Percentiles rank a stretch among this genome's conserved stretches.
These are phyloP conservation scores for Halichoeres trimaculatus DNA, from an alignment of 2,113 vertebrate genomes.

Conservation along the genomic window DNA sequence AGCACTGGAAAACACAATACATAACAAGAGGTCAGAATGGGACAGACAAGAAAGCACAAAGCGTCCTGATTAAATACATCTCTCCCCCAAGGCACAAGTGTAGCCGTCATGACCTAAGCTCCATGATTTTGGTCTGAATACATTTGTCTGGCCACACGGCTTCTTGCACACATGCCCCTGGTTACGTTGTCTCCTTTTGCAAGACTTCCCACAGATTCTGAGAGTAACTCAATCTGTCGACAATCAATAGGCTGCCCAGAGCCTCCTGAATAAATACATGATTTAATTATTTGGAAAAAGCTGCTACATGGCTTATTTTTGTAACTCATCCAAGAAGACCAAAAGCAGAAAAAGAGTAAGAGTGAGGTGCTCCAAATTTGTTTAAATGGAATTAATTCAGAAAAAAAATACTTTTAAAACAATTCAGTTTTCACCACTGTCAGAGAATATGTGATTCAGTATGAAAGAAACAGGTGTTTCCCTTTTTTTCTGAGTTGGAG, in stretches of 20 bases:
- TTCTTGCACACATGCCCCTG: conserved; percentile 76
- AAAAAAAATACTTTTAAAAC: conserved; percentile 6
- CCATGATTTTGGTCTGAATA: conserved; percentile 62
- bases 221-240: conserved; percentile 76
- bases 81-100: conserved; percentile 53
- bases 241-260: conserved; percentile 76
- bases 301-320: conserved; percentile 26
- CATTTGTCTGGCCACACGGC: conserved; percentile 65
- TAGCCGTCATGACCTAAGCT: conserved; percentile 65
- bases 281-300: conserved; percentile 72
- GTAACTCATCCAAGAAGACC: conserved; percentile 41
- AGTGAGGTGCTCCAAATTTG: conserved; percentile 20
- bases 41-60: conserved; percentile 7
- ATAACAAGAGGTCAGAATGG: not conserved
- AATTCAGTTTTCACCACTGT: no score
- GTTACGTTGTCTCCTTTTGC: conserved; percentile 69
- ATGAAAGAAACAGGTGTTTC: conserved; percentile 77
- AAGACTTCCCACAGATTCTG: conserved; percentile 74
- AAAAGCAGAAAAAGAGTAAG: conserved; percentile 17
- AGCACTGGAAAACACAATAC: not conserved
- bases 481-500: conserved; percentile 40
- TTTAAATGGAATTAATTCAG: conserved; percentile 3
- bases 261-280: conserved; percentile 80
- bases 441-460: no score
- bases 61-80: conserved; percentile 45